These are phyloP conservation scores for Trichopria drosophilae DNA, from an alignment of 2,888 invertebrate genomes.

Conservation along the genomic window DNA sequence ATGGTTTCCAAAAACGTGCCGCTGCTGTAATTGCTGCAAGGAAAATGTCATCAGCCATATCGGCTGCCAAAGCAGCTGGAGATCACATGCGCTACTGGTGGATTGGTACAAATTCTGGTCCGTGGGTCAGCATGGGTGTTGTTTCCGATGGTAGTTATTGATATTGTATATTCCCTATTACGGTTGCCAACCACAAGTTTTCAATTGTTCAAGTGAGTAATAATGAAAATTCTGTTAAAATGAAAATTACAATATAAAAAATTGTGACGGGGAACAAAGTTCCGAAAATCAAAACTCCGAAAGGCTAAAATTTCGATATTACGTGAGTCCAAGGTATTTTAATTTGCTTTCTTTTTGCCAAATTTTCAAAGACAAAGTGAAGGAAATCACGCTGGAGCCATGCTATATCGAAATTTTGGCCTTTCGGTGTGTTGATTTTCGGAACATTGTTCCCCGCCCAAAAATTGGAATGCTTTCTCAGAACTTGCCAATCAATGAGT, in stretches of 20 bases:
- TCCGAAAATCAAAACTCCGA: too few relatives aligned
- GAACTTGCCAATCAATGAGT: conserved; percentile 79
- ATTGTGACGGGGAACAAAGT: too few relatives aligned
- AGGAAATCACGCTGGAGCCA: too few relatives aligned
- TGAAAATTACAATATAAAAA: not conserved
- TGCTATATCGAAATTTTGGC: too few relatives aligned
- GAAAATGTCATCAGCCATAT: conserved; percentile 98
- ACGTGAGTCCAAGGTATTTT: too few relatives aligned
- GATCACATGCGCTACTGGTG: conserved; percentile 98
- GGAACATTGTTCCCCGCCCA: not conserved
- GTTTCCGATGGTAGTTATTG: conserved; percentile 94
- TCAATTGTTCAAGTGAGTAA: conserved; percentile 71
- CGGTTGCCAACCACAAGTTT: conserved; percentile 77
- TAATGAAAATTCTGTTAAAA: not conserved
- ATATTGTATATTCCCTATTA: conserved; percentile 94
- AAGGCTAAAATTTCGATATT: too few relatives aligned
- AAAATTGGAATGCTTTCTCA: conserved; percentile 53
- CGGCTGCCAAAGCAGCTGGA: conserved; percentile 96
- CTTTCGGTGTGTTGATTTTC: too few relatives aligned
- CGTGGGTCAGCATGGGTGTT: conserved; percentile 95
- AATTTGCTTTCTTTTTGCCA: too few relatives aligned
- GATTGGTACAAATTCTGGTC: conserved; percentile 75
- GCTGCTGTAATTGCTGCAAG: conserved; percentile 96
- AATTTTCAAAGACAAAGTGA: too few relatives aligned
- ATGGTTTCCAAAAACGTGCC: conserved; percentile 94